Evolutionary conservation across 2,113 vertebrate species (phyloP), one percentile per base, ranked within the genome.

Genomic region (Nothoprocta pentlandii): DNA sequence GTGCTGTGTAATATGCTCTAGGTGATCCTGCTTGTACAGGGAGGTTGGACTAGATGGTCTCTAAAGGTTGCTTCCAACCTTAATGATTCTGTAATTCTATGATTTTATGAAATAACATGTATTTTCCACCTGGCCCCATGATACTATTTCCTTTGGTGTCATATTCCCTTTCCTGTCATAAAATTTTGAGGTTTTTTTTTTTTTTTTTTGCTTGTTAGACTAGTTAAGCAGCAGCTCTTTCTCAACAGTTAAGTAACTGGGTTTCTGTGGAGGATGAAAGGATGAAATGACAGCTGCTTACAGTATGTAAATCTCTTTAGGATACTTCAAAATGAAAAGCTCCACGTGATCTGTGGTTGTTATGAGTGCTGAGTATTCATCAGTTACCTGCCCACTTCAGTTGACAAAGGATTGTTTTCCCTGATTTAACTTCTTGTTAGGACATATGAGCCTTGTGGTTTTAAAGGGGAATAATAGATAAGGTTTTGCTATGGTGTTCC

Each of bases 301-400:
- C 12, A 39, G 41, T 12, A 10, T 0, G 0, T 6, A 8, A 77
- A 62, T 30, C 2, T 3, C 16, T 70, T 23, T 3, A 15, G 83
- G n/a, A 63, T 44, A 49, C 51, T 79, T 42, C 46, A 59, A 81
- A 28, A 36, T 41, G 61, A 63, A 67, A 89, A 84, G 17, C 8
- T 78, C 41, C 59, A 23, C 8, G 59, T 74, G 49, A 36, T 20
- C 10, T 30, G 10, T 7, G 42, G 7, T 3, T 66, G n/a, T 47
- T 62, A 25, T 39, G 63, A 32, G 30, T 83, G 10, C 23, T 46
- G n/a, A 3, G 3, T 75, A 39, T 78, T 74, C 47, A 51, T 53
- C n/a, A 39, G 23, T 39, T 34, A 28, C 34, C 36, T 53, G 39
- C 34, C 25, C 34, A 53, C 41, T 67, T 49, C 73, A 47, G 41